Evolutionary conservation across 53 echinoderm and acorn worm genomes (phyloP), one percentile per base, ranked within the genome.

Genomic region (Arbacia lixula): DNA sequence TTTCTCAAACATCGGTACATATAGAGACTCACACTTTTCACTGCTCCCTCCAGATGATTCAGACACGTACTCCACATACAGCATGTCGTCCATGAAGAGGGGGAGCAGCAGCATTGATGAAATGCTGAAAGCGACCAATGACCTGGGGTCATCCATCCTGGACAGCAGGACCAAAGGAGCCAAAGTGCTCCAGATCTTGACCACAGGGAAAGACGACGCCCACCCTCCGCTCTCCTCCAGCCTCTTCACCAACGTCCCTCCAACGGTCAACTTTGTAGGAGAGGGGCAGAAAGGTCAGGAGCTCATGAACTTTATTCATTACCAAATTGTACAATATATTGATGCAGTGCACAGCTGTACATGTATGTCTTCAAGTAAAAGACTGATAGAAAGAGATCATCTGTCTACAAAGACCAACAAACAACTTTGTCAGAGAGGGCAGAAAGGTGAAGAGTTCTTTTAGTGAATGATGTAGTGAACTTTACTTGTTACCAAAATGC

Each of bases 11-110:
- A n/a, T n/a, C n/a, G n/a, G n/a, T n/a, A n/a, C n/a, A n/a, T n/a
- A n/a, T n/a, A n/a, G n/a, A n/a, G n/a, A n/a, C n/a, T n/a, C n/a
- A n/a, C n/a, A n/a, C n/a, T n/a, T n/a, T n/a, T n/a, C n/a, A n/a
- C n/a, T n/a, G n/a, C n/a, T n/a, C n/a, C n/a, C n/a, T 34, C 21
- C 83, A 93, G 94, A 94, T 73, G 95, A 90, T 41, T 97, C 97
- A 1, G 97, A 97, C 71, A 90, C 90, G 11, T 97, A 93, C 62
- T 98, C 99, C 66, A 94, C 94, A 17, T 88, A 94, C 88, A 94
- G 94, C 52, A 89, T 58, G 43, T 83, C 86, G 2, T 94, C 94
- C 53, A 65, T 84, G 20, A 88, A 89, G 41, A 85, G 72, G 12
- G 65, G 78, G 83, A 35, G 74, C 89, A 71, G 71, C 63, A 56